A percentile compares a stretch with the other conserved stretches of the same genome.
Evolutionary conservation across 2,888 invertebrate species (phyloP).

Genomic region (Apotomis capreana): DNA sequence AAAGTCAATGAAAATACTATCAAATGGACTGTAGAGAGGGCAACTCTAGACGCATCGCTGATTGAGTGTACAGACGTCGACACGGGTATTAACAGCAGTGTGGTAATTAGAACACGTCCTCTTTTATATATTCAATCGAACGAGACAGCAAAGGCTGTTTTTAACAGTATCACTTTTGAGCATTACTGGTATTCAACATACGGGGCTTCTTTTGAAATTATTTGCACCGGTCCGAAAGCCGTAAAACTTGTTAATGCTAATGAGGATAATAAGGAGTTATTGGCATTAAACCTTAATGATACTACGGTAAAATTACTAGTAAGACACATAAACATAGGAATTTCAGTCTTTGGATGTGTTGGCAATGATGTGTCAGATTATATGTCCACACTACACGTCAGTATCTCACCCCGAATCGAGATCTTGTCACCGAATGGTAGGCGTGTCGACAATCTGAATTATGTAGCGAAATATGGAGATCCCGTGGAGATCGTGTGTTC

Average conservation of each 20-base stretch:
- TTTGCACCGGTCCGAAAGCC: slow-evolving; percentile 1
- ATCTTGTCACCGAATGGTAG: not conserved
- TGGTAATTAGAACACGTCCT: not conserved
- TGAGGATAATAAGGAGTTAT: not conserved
- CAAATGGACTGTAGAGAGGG: not conserved
- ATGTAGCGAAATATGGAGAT: not conserved
- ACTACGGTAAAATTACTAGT: not conserved
- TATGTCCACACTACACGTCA: not conserved
- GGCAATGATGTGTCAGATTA: not conserved
- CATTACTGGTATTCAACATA: not conserved
- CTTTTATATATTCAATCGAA: not conserved
- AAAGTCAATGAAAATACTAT: not conserved
- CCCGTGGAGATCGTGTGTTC: not conserved
- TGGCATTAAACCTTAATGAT: not conserved
- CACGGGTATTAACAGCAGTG: not conserved
- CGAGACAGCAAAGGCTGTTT: not conserved
- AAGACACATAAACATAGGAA: not conserved
- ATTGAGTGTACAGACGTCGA: not conserved
- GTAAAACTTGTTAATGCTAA: not conserved
- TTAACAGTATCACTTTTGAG: not conserved
- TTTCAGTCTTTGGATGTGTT: not conserved
- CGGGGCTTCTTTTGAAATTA: not conserved
- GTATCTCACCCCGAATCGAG: not conserved
- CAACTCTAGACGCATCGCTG: not conserved
- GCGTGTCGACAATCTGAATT: too few relatives aligned